Base-by-base conservation (phyloP, 2,113 vertebrate species). In the Blennius ocellaris region DNA sequence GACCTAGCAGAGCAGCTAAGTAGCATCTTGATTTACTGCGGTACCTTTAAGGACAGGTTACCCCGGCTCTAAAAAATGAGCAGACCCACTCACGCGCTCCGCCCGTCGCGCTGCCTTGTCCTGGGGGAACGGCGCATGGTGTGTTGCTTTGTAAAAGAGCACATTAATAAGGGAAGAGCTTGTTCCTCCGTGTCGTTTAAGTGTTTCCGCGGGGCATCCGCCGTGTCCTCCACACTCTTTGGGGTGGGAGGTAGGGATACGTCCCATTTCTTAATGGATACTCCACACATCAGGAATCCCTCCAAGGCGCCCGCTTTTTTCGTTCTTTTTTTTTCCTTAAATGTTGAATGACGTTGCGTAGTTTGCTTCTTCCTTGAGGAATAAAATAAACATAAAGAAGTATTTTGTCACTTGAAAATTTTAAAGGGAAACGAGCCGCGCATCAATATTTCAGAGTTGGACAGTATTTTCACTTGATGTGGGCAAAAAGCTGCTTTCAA, bases 141-240 rank as follows among this genome's bases (percentile, higher is more conserved):
- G 82, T 52, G 76, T 80, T 79, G 80, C 83, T 85, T 88, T 89
- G 82, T 86, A 84, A 90, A 90, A 83, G 76, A 89, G 78, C 84
- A 69, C 82, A 89, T 91, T 92, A 91, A 92, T 89, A 91, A 89
- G 69, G 83, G 56, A 85, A 83, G 78, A 83, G 88, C 86, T 71
- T 87, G 84, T 90, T 91, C 82, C 82, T 85, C 64, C 52, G 30
- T 87, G 80, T 81, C 51, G 53, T 85, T 84, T 87, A 84, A 87
- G 86, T 89, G 84, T 90, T 91, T 84, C 88, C 87, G 67, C 83
- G 81, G 87, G 87, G 80, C 86, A 84, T 88, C 72, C 44, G 70
- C 76, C 83, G 54, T 76, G 71, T 90, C 79, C 66, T 81, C 78
- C 71, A 45, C 0, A 43, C 63, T 84, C 73, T 85, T 79, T 65